Percentiles rank a stretch among this genome's conserved stretches.
Conservation (phyloP, 2,888 invertebrate genomes). For the Seira sanloemensis region DNA sequence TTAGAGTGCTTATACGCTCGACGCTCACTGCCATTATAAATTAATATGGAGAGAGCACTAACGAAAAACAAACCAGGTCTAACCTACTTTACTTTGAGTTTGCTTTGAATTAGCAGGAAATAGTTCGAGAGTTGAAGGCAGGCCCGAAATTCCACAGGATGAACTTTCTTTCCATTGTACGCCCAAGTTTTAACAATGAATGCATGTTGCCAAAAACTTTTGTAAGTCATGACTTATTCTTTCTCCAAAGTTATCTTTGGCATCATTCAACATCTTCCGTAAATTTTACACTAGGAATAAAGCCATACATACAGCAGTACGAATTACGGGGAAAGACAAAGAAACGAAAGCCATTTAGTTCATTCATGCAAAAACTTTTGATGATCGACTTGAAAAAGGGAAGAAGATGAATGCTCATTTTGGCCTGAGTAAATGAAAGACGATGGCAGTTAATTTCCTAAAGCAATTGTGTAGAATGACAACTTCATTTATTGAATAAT, state of each 20-base stretch:
- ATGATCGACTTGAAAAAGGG: neutral
- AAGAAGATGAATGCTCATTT: neutral
- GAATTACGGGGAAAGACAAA: neutral
- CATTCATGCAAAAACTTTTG: neutral
- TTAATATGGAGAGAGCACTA: slow-evolving; percentile 23
- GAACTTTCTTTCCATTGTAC: neutral
- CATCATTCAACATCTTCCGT: neutral
- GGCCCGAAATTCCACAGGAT: neutral
- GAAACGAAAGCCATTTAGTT: neutral
- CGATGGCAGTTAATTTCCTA: too few species aligned
- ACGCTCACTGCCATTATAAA: neutral
- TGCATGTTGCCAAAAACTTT: slow-evolving; percentile 46
- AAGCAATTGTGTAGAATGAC: too few species aligned
- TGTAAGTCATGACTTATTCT: slow-evolving; percentile 41
- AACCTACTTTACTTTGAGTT: slow-evolving; percentile 48
- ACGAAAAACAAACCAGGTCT: slow-evolving; percentile 46
- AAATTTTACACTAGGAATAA: neutral
- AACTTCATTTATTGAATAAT: too few species aligned
- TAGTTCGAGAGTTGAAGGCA: neutral
- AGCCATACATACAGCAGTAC: neutral
- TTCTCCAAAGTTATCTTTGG: slow-evolving; percentile 2
- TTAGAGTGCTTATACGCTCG: neutral
- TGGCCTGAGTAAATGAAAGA: too few species aligned
- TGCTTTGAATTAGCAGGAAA: neutral
- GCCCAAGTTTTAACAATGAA: neutral